Evolutionary conservation across 2,113 vertebrate genomes (phyloP).

Genomic region (Petrocephalus microphthalmus): DNA sequence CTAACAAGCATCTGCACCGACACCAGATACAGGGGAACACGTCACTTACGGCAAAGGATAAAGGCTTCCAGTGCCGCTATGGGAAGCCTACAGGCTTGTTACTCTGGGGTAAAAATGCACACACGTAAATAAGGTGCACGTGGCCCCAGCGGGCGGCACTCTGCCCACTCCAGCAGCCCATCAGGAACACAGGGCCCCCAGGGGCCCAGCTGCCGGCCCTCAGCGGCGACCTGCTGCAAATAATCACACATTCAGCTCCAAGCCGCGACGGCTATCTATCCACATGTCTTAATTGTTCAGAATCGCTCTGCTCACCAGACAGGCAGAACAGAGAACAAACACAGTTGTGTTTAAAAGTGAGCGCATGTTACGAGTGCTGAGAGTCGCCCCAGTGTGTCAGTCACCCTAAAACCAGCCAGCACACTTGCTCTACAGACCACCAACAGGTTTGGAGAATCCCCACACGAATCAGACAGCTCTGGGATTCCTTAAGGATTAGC

Average conservation of each 20-base stretch:
- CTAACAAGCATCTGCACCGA: neutral
- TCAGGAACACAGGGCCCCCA: slow-evolving; percentile 50
- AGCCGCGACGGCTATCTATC: slow-evolving; percentile 33
- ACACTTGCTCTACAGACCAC: neutral
- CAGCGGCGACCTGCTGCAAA: slow-evolving; percentile 61
- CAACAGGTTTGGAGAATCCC: neutral
- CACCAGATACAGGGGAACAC: neutral
- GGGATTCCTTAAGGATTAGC: neutral
- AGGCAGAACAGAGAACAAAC: neutral
- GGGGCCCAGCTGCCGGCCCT: slow-evolving; percentile 56
- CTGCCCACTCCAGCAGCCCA: slow-evolving; percentile 59
- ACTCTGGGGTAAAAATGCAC: neutral
- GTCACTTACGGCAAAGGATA: neutral
- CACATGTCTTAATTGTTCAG: neutral
- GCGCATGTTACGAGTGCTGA: neutral
- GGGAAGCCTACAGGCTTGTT: too few relatives aligned
- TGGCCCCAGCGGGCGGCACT: slow-evolving; percentile 3
- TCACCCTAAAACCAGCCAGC: neutral
- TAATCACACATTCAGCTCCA: slow-evolving; percentile 66
- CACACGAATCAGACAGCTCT: neutral
- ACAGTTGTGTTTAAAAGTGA: neutral
- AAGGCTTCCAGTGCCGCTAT: too few relatives aligned
- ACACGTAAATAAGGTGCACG: neutral
- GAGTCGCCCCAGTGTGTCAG: too few relatives aligned
- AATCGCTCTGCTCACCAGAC: neutral